Conservation (phyloP, 1,140 invertebrate genomes). For the Coenobita brevimanus region DNA sequence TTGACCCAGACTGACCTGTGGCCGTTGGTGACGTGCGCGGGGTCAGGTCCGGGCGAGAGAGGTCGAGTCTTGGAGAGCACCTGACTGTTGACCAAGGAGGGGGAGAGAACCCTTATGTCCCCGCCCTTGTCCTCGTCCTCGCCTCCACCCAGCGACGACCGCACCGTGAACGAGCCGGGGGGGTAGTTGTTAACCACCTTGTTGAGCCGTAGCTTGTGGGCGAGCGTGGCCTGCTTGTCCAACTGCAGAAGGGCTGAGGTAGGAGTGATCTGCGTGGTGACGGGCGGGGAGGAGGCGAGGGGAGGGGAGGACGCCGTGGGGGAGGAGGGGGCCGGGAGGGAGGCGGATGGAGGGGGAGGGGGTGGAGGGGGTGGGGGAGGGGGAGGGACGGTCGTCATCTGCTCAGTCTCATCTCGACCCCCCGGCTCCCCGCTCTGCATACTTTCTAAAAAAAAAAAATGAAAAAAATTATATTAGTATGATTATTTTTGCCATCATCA, state of each 20-base stretch:
- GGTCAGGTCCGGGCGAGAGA: conserved; percentile 57
- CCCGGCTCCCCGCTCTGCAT: conserved; percentile 61
- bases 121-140: conserved; percentile 52
- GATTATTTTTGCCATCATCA: no score
- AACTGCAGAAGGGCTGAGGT: conserved; percentile 38
- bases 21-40: background rate
- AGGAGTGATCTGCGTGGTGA: conserved; percentile 43
- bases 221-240: conserved; percentile 51
- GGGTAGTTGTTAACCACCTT: conserved; percentile 45
- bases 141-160: conserved; percentile 51
- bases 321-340: conserved; percentile 56
- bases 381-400: conserved; percentile 48
- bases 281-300: conserved; percentile 6
- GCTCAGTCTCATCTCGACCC: conserved; percentile 43
- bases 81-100: conserved; percentile 69
- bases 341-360: conserved; percentile 44
- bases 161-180: conserved; percentile 26
- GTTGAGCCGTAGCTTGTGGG: conserved; percentile 49
- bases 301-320: conserved; percentile 33
- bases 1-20: conserved; percentile 1
- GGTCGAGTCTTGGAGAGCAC: conserved; percentile 67
- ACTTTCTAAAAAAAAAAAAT: conserved; percentile 45
- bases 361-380: conserved; percentile 43
- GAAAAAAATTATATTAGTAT: background rate
- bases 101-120: conserved; percentile 66